These are phyloP conservation scores for Mystacides longicornis DNA, from an alignment of 2,888 invertebrate species.

Conservation along the genomic window DNA sequence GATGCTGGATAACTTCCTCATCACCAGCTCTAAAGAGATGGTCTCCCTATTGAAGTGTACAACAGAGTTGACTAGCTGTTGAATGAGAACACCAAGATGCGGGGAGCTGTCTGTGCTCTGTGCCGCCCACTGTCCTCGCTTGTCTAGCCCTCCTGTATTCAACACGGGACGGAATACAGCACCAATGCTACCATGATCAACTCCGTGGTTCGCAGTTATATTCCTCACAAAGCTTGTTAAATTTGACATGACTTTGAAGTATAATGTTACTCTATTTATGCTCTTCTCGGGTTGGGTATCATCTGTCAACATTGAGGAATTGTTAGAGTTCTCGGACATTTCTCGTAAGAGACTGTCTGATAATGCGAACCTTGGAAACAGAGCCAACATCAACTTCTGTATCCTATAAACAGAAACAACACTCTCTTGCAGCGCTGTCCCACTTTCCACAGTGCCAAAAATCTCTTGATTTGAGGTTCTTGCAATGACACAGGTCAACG, in stretches of 20 bases:
- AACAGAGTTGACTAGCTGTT: constrained; percentile 43
- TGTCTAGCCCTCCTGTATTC: constrained; percentile 33
- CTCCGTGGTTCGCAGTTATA: constrained; percentile 50
- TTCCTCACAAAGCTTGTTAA: constrained; percentile 64
- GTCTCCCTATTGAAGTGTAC: constrained; percentile 48
- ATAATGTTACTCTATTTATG: constrained; percentile 8
- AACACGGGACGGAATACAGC: constrained; percentile 48
- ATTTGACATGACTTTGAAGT: constrained; percentile 48
- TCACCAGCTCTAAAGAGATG: constrained; percentile 41
- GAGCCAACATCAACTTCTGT: constrained; percentile 65
- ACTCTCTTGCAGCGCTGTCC: constrained; percentile 40
- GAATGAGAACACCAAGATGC: constrained; percentile 23
- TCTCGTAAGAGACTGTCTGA: constrained; percentile 36
- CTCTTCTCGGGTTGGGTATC: constrained; percentile 29
- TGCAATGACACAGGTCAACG: constrained; percentile 67
- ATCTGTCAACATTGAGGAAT: constrained; percentile 3
- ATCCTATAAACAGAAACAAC: constrained; percentile 59
- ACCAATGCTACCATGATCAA: constrained; percentile 45
- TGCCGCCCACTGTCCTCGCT: constrained; percentile 28
- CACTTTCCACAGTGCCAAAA: constrained; percentile 33
- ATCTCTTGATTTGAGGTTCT: constrained; percentile 55
- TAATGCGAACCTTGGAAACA: constrained; percentile 63
- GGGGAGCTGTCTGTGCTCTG: constrained; percentile 25
- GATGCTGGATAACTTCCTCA: constrained; percentile 42
- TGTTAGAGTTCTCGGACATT: constrained; percentile 30